phyloP scores from a whole-genome alignment of 2,888 invertebrate genomes.

The Nephrotoma guestfalica region DNA sequence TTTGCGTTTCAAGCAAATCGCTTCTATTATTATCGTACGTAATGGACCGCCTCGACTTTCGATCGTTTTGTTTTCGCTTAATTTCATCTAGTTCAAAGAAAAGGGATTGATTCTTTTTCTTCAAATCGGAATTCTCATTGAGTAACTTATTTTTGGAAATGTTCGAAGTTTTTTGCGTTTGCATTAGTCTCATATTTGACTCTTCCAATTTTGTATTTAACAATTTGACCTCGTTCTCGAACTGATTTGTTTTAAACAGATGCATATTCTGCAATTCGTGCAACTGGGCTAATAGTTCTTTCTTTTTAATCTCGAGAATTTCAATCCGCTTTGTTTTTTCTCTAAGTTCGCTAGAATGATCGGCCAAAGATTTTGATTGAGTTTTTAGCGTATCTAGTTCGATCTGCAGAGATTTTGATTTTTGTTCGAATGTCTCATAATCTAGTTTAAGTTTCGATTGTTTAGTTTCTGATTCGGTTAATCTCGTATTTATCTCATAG shows the following conservation, averaged over 20 bases:
- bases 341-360: background rate
- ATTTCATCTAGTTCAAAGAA: background rate
- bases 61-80: background rate
- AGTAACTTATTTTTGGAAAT: background rate
- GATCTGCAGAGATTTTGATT: background rate
- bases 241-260: constrained; percentile 9
- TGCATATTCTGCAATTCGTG: constrained; percentile 11
- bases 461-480: background rate
- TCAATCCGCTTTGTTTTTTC: background rate
- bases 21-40: background rate
- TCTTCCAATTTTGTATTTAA: background rate
- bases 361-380: background rate
- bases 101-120: background rate
- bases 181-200: background rate
- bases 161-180: background rate
- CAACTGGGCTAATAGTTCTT: background rate
- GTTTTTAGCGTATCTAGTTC: background rate
- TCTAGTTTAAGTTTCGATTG: background rate
- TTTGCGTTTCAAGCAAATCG: background rate
- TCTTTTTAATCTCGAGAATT: background rate
- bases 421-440: background rate
- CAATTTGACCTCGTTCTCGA: background rate
- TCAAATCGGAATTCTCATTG: background rate
- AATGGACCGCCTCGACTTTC: background rate
- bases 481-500: background rate